Evolutionary conservation across 2,888 invertebrate genomes (phyloP).

Genomic region (Yponomeuta evonymella): DNA sequence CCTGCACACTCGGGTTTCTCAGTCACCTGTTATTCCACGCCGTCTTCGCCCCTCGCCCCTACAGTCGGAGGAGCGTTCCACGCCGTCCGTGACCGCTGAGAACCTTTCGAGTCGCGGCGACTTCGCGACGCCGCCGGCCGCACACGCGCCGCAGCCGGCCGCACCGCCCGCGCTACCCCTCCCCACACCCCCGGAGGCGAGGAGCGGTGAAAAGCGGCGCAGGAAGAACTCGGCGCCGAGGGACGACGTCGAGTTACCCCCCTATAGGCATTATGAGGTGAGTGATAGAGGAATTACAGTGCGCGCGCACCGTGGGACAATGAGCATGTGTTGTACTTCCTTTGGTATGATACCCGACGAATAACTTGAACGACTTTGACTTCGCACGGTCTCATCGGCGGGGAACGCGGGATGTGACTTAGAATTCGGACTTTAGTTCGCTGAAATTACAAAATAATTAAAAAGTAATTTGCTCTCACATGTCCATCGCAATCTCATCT

Average conservation of each 20-base stretch:
- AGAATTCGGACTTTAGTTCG: no score
- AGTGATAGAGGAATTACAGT: background rate
- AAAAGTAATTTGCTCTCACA: no score
- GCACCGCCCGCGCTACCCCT: slow-evolving; percentile 37
- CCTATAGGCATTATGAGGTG: slow-evolving; percentile 66
- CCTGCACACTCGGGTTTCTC: no score
- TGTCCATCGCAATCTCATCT: no score
- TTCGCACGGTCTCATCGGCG: no score
- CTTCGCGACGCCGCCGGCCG: slow-evolving; percentile 61
- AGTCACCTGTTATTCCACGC: background rate
- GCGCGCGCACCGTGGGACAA: no score
- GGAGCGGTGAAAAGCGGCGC: slow-evolving; percentile 60
- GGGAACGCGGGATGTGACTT: no score
- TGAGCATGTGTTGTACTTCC: no score
- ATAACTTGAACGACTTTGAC: no score
- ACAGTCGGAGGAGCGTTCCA: slow-evolving; percentile 67
- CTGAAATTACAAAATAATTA: no score
- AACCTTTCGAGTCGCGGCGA: slow-evolving; percentile 63
- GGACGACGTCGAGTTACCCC: slow-evolving; percentile 55
- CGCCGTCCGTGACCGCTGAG: slow-evolving; percentile 67
- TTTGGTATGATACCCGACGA: no score
- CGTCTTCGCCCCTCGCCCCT: background rate
- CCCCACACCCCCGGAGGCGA: slow-evolving; percentile 32
- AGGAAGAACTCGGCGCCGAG: slow-evolving; percentile 65
- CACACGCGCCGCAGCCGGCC: slow-evolving; percentile 50